Evolutionary conservation across 1,140 invertebrate genomes (phyloP).

Genomic region (Periplaneta americana): DNA sequence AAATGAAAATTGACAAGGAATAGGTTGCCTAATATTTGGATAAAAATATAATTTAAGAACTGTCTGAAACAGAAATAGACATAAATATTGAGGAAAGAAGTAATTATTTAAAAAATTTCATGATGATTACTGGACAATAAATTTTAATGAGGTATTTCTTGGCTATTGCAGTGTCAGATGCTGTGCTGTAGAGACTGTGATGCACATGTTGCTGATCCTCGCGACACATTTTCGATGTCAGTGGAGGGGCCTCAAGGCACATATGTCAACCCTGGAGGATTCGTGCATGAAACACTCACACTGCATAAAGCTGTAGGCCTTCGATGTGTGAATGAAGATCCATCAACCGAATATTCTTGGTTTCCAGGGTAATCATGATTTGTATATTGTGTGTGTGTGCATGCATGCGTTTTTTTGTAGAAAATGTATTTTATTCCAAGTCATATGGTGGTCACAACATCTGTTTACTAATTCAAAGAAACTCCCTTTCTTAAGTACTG

Average conservation of each 20-base stretch:
- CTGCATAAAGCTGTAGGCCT: constrained; percentile 57
- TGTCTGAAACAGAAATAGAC: no score
- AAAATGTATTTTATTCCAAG: neutral
- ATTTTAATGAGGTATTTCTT: no score
- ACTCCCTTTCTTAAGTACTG: neutral
- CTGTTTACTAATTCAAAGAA: neutral
- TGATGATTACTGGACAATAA: no score
- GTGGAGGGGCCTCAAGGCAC: constrained; percentile 72
- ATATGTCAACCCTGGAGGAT: constrained; percentile 74
- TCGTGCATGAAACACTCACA: constrained; percentile 78
- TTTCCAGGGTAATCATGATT: constrained; percentile 90
- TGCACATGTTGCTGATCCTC: constrained; percentile 53
- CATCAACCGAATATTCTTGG: constrained; percentile 72
- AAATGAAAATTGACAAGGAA: no score
- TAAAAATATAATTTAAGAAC: no score
- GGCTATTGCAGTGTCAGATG: constrained; percentile 49
- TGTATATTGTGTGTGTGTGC: constrained; percentile 28
- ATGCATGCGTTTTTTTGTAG: neutral
- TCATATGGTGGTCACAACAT: neutral
- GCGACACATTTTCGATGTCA: constrained; percentile 75
- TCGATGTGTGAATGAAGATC: constrained; percentile 40
- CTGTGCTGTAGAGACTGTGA: constrained; percentile 62
- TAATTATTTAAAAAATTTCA: no score
- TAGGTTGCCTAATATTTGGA: no score
- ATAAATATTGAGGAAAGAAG: no score